These are phyloP conservation scores for Palythoa heliodiscus DNA, from an alignment of 92 coral and sea anemone species.

Conservation along the genomic window DNA sequence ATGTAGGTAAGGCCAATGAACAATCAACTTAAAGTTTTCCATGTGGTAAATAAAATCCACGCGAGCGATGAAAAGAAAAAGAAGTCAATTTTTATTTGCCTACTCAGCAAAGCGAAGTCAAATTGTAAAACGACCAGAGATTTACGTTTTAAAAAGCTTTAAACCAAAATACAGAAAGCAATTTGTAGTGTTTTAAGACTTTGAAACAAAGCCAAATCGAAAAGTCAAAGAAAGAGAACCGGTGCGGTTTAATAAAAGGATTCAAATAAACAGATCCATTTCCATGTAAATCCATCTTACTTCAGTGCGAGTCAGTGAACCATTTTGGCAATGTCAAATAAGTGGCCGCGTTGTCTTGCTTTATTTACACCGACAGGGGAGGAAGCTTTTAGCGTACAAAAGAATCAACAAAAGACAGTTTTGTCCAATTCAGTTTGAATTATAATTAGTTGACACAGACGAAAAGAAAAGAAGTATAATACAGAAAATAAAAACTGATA, in stretches of 20 bases:
- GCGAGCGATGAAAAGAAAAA: too few relatives aligned
- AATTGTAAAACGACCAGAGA: too few relatives aligned
- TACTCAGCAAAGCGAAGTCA: too few relatives aligned
- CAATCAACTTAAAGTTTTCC: too few relatives aligned
- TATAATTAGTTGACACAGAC: conserved; percentile 28
- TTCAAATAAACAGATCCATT: neutral
- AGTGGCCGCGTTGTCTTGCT: neutral
- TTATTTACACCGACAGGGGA: conserved; percentile 19
- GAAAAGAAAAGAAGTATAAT: conserved; percentile 30
- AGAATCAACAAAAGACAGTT: conserved; percentile 18
- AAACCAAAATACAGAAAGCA: neutral
- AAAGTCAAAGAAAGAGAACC: neutral
- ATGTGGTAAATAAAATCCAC: too few relatives aligned
- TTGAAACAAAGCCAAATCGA: neutral
- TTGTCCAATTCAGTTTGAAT: conserved; percentile 28
- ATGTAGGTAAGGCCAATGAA: too few relatives aligned
- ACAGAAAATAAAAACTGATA: conserved; percentile 3
- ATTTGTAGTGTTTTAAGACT: neutral
- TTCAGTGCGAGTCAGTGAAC: conserved; percentile 9
- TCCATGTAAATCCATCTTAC: conserved; percentile 24
- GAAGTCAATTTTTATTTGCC: too few relatives aligned
- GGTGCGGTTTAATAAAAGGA: neutral
- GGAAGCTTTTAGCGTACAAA: conserved; percentile 37
- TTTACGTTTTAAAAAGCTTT: too few relatives aligned
- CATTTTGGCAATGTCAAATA: conserved; percentile 11